Conservation (phyloP, 2,888 invertebrate genomes). For the Liodrosophila aerea region DNA sequence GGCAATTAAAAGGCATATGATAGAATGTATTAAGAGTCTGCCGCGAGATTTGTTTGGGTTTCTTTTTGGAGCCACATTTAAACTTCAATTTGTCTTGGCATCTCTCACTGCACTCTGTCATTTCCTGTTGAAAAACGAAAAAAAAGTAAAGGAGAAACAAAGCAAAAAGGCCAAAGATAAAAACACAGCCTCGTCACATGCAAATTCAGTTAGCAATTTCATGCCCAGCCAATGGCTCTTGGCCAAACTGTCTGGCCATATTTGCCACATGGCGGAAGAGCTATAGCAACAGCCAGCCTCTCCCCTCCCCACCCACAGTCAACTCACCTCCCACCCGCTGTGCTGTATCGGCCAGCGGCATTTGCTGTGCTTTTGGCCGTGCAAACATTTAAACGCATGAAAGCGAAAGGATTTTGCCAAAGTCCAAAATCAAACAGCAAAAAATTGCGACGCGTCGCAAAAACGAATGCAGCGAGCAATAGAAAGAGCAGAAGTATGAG, state of each 20-base stretch:
- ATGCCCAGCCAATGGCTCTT: slow-evolving; percentile 49
- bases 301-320: slow-evolving; percentile 1
- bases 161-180: neutral
- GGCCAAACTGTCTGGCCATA: slow-evolving; percentile 60
- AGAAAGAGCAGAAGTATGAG: neutral
- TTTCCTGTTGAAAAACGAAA: slow-evolving; percentile 37
- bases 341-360: slow-evolving; percentile 24
- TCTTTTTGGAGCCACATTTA: slow-evolving; percentile 37
- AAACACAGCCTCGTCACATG: slow-evolving; percentile 29
- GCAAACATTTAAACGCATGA: slow-evolving; percentile 80
- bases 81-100: slow-evolving; percentile 47
- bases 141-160: slow-evolving; percentile 1
- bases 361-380: slow-evolving; percentile 49
- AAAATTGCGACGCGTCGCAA: slow-evolving; percentile 65
- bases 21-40: neutral
- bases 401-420: slow-evolving; percentile 82
- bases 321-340: neutral
- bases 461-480: slow-evolving; percentile 24
- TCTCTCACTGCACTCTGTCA: slow-evolving; percentile 15
- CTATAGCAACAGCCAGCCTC: slow-evolving; percentile 16
- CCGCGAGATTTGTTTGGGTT: slow-evolving; percentile 14
- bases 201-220: slow-evolving; percentile 55
- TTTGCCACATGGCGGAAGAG: slow-evolving; percentile 50
- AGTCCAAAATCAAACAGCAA: slow-evolving; percentile 74
- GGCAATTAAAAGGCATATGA: slow-evolving; percentile 57